Base-by-base conservation (phyloP, 2,888 invertebrate genomes). In the Augiades crinisus region DNA sequence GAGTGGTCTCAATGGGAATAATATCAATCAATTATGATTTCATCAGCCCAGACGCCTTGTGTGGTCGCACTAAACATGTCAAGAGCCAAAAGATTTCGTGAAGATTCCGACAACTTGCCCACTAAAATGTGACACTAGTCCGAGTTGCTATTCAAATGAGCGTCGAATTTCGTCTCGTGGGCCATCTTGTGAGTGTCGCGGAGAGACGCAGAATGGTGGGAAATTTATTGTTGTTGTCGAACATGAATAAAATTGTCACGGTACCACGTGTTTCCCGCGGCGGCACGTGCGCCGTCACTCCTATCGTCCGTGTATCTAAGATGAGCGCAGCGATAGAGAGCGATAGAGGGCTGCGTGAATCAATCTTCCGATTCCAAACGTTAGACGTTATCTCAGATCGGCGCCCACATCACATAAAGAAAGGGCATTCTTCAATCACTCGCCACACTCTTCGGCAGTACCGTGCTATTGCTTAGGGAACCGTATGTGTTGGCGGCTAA, bases 261-360 rank as follows among this genome's bases (percentile, higher is more conserved):
- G 67, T 63, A 70, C 68, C 69, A 68, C 70, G 72, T 75, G 74
- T 67, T 70, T 66, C 63, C 64, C 60, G 67, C 63, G 62, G 67
- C 67, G 75, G 75, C 82, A 77, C 81, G 81, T 78, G 81, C 79
- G 65, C 64, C 53, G 56, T 54, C 61, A 64, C 60, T 68, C 70
- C 63, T 68, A 82, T 81, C 81, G 60, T 65, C 68, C 68, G 62
- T 68, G 67, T 74, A 80, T 81, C 78, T 70, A 53, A 78, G 83
- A 84, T 83, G 72, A 65, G 67, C 70, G 70, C 70, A 65, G 57
- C 69, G 84, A 85, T 87, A 83, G 68, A 67, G 65, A 65, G 57
- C 69, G 84, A 85, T 87, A 83, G 68, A 67, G 65, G 65, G 66
- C 67, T 70, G 76, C 74, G 78, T 79, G 83, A 85, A 88, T 88